Evolutionary conservation across 2,797 vertebrate species (phyloP), one percentile per base, ranked within the genome.

Genomic region (Anabacerthia variegaticeps): DNA sequence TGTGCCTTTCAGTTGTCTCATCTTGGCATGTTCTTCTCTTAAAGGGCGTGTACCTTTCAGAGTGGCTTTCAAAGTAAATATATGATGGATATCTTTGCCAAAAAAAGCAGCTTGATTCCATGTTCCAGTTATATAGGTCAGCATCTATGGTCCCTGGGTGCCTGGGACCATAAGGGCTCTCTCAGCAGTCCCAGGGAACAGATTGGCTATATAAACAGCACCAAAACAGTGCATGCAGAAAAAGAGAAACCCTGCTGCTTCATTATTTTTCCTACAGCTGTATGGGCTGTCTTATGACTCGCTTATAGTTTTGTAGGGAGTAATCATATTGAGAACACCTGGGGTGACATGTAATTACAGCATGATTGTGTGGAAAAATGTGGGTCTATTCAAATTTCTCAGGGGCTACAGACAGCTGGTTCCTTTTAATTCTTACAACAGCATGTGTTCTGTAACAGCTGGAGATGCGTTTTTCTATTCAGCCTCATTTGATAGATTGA

Each of bases 271-370:
- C 49, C 62, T 96, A 77, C 83, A 97, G 83, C 92, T 96, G 91
- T 67, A 94, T 90, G 44, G 63, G 79, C 24, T 94, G 95, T 87
- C 83, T 91, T 9, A 4, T 76, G 73, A 69, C 80, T 96, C 5
- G 0, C 87, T 95, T 93, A 89, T 73, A 88, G 82, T 94, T 97
- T 97, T 96, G 90, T 67, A 88, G 92, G 76, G 92, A 96, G 85
- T 96, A 97, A 96, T 96, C 95, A 93, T 92, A 96, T 96, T 96
- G 91, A 96, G 92, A 96, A 96, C 95, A 96, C 95, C 96, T 96
- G 95, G 95, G 88, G 96, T 96, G 94, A 95, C 89, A 96, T 94
- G 95, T 97, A 97, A 97, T 97, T 97, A 97, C 95, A 96, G 91
- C 59, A 96, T 96, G 96, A 97, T 96, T 94, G 91, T 90, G 82